Evolutionary conservation across 2,888 invertebrate species (phyloP), one percentile per base, ranked within the genome.

Genomic region (Sarcophaga subvicina): DNA sequence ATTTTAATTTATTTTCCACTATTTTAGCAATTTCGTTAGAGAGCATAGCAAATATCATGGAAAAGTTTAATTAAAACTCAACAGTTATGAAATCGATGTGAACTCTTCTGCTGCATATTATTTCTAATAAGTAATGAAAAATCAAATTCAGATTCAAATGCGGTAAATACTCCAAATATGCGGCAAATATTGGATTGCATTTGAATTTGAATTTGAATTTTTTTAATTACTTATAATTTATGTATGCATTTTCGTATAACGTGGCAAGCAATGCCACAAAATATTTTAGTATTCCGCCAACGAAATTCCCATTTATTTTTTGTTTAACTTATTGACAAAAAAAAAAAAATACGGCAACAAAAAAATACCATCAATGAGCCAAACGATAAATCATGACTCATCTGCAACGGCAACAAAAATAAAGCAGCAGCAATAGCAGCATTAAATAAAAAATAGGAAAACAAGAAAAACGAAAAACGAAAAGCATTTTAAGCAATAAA

Each of bases 341-440:
- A 6, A 27, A 27, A 70, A 76, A 3, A 27, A 5, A 27, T 4
- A 6, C 37, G 1, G 6, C 6, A 37, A 37, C 37, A 37, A 27
- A 37, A 37, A 37, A 37, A 37, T 37, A 76, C 12, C 37, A 67
- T 25, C 72, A 72, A 66, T 59, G 54, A 72, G 66, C 64, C 59
- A 80, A 80, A 80, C 22, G n/a, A 71, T 80, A 75, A 71, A 66
- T 76, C 71, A 80, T 84, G 84, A 84, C 66, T 84, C 84, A 84
- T 84, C 60, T 83, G 75, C 75, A 80, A 37, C 47, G 79, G 70
- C 70, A 84, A 64, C 20, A 66, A 80, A 45, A 60, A 37, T 22
- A 22, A 22, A 25, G 25, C 25, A 76, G 80, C 79, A 54, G 69
- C 45, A 49, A 1, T 1, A 37, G 37, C 6, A 37, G 37, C 37